Evolutionary conservation across 2,888 invertebrate genomes (phyloP).

Genomic region (Cantharis nigra): DNA sequence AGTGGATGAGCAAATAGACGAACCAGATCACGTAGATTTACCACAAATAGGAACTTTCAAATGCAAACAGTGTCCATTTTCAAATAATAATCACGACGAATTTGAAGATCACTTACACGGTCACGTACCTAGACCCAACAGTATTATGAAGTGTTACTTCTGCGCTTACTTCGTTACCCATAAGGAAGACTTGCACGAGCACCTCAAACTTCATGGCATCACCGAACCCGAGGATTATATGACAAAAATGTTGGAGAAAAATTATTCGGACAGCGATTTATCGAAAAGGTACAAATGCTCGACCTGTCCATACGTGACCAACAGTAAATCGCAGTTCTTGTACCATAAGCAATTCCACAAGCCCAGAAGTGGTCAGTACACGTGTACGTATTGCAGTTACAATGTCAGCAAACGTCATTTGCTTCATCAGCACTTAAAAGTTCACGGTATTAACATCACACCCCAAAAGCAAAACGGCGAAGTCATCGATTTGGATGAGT

Average conservation of each 20-base stretch:
- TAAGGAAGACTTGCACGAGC: conserved; percentile 70
- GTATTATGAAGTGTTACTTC: conserved; percentile 77
- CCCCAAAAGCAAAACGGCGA: conserved; percentile 55
- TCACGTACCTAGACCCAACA: conserved; percentile 70
- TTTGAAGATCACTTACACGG: conserved; percentile 70
- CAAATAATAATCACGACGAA: conserved; percentile 61
- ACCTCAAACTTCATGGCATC: conserved; percentile 68
- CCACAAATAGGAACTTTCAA: conserved; percentile 52
- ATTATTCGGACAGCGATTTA: conserved; percentile 45
- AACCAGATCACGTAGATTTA: conserved; percentile 51
- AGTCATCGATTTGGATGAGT: conserved; percentile 46
- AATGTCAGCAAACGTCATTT: conserved; percentile 81
- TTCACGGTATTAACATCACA: conserved; percentile 67
- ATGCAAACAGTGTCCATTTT: conserved; percentile 77
- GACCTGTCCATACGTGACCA: conserved; percentile 83
- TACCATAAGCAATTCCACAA: conserved; percentile 88
- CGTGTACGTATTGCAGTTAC: conserved; percentile 81
- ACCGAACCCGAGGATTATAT: conserved; percentile 64
- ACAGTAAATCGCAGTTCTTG: conserved; percentile 83
- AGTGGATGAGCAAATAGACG: conserved; percentile 50
- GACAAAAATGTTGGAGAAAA: conserved; percentile 50
- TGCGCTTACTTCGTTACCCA: conserved; percentile 80
- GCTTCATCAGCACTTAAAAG: conserved; percentile 81
- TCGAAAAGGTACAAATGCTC: conserved; percentile 76
- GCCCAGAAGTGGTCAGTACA: conserved; percentile 74